A percentile compares a stretch with the other conserved stretches of the same genome.
Evolutionary conservation across 2,888 invertebrate genomes (phyloP).

Genomic region (Polydrusus tereticollis): DNA sequence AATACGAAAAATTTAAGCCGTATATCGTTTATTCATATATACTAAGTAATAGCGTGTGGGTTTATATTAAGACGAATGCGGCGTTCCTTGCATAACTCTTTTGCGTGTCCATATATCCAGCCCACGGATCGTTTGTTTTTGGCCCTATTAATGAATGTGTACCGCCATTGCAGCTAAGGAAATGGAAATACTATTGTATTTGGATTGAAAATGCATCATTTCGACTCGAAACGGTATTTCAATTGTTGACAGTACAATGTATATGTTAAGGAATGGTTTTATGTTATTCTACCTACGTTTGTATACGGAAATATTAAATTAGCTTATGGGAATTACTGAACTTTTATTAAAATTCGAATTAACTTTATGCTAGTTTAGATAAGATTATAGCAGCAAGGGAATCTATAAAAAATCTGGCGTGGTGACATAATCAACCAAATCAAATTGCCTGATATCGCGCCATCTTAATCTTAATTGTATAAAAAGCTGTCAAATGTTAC

Average conservation of each 20-base stretch:
- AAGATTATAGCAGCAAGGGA: no score
- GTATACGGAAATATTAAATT: not conserved
- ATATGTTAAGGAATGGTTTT: constrained; percentile 11
- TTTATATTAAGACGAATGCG: constrained; percentile 39
- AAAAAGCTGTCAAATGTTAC: no score
- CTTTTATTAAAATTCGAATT: no score
- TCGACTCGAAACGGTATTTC: constrained; percentile 27
- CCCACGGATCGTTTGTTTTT: constrained; percentile 37
- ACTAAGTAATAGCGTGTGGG: constrained; percentile 32
- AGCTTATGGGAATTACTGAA: not conserved
- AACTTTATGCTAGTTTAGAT: no score
- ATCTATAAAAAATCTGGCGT: no score
- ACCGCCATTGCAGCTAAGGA: constrained; percentile 37
- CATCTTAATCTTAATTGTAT: no score
- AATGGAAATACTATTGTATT: constrained; percentile 36
- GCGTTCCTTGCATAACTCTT: constrained; percentile 39
- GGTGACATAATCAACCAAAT: no score
- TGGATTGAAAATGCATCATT: constrained; percentile 35
- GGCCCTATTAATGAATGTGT: constrained; percentile 36
- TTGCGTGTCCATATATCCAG: constrained; percentile 38
- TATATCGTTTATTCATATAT: constrained; percentile 15
- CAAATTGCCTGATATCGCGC: no score
- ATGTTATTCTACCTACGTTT: constrained; percentile 28
- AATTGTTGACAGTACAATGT: constrained; percentile 38
- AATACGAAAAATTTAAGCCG: constrained; percentile 25